Conservation (phyloP, 1,140 invertebrate species). For the Bursaphelenchus mucronatus region DNA sequence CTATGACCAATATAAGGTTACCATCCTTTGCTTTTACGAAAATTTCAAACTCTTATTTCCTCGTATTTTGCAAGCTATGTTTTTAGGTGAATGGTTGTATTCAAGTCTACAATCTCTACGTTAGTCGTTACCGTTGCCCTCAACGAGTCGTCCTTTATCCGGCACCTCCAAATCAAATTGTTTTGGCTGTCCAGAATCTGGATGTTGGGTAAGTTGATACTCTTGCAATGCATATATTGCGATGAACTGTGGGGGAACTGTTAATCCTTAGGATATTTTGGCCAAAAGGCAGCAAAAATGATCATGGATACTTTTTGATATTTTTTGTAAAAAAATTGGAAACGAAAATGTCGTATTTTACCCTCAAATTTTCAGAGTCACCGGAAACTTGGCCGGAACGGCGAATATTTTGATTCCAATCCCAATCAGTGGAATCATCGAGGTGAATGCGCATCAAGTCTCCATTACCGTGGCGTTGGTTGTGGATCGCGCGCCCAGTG, state of each 20-base stretch:
- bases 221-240: background rate
- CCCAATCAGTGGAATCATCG: slow-evolving; percentile 53
- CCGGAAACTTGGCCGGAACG: slow-evolving; percentile 58
- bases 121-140: slow-evolving; percentile 57
- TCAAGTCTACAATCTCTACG: slow-evolving; percentile 58
- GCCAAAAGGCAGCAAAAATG: no score
- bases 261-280: no score
- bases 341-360: no score
- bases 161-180: slow-evolving; percentile 54
- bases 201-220: slow-evolving; percentile 50
- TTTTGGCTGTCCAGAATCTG: slow-evolving; percentile 56
- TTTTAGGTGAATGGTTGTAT: slow-evolving; percentile 54
- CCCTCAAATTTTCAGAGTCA: slow-evolving; percentile 42
- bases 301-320: no score
- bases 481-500: slow-evolving; percentile 43
- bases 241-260: no score
- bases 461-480: slow-evolving; percentile 47
- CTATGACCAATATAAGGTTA: background rate
- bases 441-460: slow-evolving; percentile 56
- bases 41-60: background rate
- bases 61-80: background rate
- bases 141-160: slow-evolving; percentile 55
- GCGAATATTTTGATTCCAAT: slow-evolving; percentile 56
- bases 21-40: background rate
- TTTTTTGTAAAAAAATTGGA: no score